phyloP scores from a whole-genome alignment of 2,113 vertebrate genomes.

The Scytalopus superciliaris region DNA sequence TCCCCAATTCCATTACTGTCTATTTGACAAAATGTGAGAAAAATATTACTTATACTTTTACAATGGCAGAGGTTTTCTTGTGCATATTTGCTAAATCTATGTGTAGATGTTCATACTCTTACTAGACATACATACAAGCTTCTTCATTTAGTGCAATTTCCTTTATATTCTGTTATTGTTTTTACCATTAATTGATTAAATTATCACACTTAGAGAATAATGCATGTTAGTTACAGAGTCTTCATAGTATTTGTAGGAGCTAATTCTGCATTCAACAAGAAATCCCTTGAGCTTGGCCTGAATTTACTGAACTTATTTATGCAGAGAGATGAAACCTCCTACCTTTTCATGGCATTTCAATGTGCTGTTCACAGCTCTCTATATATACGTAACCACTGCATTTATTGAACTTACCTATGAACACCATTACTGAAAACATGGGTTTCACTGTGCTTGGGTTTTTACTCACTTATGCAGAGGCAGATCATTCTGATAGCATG shows the following conservation, averaged over 20 bases:
- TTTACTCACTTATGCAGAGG: neutral
- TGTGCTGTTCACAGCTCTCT: neutral
- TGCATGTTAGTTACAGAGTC: neutral
- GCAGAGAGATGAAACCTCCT: neutral
- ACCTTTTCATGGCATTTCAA: neutral
- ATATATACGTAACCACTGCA: neutral
- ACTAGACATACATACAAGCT: neutral
- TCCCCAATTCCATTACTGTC: neutral
- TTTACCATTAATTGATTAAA: conserved; percentile 2
- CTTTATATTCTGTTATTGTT: neutral
- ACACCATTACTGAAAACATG: neutral
- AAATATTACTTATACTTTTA: neutral
- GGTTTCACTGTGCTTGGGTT: neutral
- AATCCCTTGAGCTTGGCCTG: neutral
- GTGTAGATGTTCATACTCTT: neutral
- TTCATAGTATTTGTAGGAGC: neutral
- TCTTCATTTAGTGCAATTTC: neutral
- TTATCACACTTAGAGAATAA: neutral
- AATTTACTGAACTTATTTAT: neutral
- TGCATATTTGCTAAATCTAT: neutral
- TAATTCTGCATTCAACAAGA: conserved; percentile 3
- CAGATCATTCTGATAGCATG: neutral
- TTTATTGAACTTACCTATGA: neutral
- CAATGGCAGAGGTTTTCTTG: neutral
- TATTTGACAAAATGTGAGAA: neutral